Percentiles rank a stretch among this genome's conserved stretches.
Conservation (phyloP, 2,797 vertebrate species). For the Pitangus sulphuratus region DNA sequence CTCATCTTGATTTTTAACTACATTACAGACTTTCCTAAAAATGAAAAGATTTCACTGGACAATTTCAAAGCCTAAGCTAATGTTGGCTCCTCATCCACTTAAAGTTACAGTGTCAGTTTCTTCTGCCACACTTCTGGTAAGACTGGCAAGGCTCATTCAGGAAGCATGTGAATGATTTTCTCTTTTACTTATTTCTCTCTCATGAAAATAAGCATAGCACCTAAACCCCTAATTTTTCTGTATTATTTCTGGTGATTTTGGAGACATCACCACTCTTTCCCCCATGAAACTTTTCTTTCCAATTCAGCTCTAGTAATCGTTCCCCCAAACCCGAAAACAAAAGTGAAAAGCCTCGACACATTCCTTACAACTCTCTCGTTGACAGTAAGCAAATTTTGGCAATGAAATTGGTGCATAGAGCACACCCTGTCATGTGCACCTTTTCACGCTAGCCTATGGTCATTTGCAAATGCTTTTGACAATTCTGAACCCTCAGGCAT, state of each 20-base stretch:
- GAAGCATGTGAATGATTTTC: background rate
- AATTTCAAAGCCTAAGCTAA: background rate
- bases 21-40: background rate
- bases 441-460: background rate
- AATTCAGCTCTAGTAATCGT: background rate
- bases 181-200: background rate
- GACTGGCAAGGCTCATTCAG: background rate
- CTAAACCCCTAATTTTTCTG: background rate
- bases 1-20: background rate
- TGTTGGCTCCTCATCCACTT: background rate
- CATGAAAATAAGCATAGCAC: background rate
- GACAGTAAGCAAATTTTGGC: background rate
- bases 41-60: background rate
- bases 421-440: background rate
- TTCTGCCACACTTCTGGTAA: background rate
- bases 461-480: background rate
- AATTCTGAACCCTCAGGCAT: background rate
- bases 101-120: background rate
- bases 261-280: background rate
- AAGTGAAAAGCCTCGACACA: background rate
- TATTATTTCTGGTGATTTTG: background rate
- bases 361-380: background rate
- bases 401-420: background rate
- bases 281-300: background rate
- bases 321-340: background rate